A percentile compares a stretch with the other conserved stretches of the same genome.
Evolutionary conservation across 2,113 vertebrate genomes (phyloP).

Genomic region (Zosterops japonicus): DNA sequence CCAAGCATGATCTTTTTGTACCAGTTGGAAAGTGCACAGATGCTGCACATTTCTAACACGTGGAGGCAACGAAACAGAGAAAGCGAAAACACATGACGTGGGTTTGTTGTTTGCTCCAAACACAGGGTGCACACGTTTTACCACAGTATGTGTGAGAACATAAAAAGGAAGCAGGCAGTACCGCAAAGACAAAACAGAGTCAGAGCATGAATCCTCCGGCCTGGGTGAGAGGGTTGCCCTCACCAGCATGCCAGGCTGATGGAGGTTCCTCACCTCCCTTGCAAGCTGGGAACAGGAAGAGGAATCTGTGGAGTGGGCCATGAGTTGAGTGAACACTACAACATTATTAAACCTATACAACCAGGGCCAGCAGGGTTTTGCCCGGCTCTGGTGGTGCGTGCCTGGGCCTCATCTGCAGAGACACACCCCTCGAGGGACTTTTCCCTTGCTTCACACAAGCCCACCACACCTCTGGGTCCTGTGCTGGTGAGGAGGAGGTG

Average conservation of each 20-base stretch:
- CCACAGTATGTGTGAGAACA: neutral
- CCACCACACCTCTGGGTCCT: neutral
- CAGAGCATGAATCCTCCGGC: neutral
- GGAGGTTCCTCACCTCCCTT: neutral
- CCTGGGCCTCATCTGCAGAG: neutral
- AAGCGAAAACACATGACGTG: constrained; percentile 61
- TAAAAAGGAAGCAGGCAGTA: constrained; percentile 11
- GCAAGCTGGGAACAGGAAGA: accelerated
- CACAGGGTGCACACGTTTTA: neutral
- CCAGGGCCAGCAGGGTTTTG: neutral
- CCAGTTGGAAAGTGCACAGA: constrained; percentile 2
- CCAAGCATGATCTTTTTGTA: neutral
- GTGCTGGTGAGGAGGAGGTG: neutral
- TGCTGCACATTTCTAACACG: neutral
- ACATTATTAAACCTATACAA: neutral
- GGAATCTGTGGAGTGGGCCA: accelerated
- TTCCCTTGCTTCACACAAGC: neutral
- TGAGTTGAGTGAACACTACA: neutral
- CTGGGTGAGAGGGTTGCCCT: neutral
- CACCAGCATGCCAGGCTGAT: neutral
- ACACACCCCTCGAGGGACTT: neutral
- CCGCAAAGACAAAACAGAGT: neutral
- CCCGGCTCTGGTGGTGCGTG: accelerated
- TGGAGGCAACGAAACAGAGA: constrained; percentile 60
- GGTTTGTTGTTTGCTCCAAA: constrained; percentile 60